Percentiles rank a stretch among this genome's conserved stretches.
phyloP scores from a whole-genome alignment of 2,888 invertebrate genomes.

The Seira sanloemensis region DNA sequence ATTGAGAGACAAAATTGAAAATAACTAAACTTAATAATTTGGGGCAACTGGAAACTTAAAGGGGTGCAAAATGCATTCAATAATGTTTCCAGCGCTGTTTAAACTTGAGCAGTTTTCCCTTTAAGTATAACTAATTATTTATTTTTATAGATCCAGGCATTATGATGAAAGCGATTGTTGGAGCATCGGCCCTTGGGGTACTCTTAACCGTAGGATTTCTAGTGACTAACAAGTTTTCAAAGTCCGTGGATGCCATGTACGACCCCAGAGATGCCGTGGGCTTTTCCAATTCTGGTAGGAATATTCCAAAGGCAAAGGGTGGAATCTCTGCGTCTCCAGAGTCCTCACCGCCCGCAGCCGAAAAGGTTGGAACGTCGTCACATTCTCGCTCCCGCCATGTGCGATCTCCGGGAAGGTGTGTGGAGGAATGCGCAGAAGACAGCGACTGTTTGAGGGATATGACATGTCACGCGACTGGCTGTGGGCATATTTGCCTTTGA shows the following conservation, averaged over 20 bases:
- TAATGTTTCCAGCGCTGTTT: not conserved
- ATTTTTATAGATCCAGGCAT: too few species aligned
- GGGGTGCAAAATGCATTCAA: too few species aligned
- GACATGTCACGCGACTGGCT: conserved; percentile 37
- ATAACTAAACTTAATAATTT: too few species aligned
- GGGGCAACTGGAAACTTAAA: too few species aligned
- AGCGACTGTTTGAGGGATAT: conserved; percentile 24
- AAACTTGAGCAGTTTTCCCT: not conserved
- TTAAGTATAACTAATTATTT: too few species aligned
- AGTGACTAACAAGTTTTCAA: not conserved
- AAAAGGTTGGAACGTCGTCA: not conserved
- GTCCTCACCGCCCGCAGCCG: not conserved
- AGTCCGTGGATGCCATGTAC: not conserved
- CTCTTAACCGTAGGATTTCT: not conserved
- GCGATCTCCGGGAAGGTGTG: conserved; percentile 45
- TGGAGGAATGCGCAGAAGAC: conserved; percentile 45
- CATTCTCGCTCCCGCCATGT: conserved; percentile 1
- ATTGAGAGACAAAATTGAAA: too few species aligned
- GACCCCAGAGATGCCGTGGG: conserved; percentile 12
- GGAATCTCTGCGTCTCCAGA: not conserved
- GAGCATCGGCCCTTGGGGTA: not conserved
- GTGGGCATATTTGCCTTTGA: conserved; percentile 49
- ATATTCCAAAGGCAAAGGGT: not conserved
- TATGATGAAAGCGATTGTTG: not conserved
- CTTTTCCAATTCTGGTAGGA: not conserved